A percentile compares a stretch with the other conserved stretches of the same genome.
Conservation (phyloP, 1,140 invertebrate genomes). For the Phthorimaea operculella region DNA sequence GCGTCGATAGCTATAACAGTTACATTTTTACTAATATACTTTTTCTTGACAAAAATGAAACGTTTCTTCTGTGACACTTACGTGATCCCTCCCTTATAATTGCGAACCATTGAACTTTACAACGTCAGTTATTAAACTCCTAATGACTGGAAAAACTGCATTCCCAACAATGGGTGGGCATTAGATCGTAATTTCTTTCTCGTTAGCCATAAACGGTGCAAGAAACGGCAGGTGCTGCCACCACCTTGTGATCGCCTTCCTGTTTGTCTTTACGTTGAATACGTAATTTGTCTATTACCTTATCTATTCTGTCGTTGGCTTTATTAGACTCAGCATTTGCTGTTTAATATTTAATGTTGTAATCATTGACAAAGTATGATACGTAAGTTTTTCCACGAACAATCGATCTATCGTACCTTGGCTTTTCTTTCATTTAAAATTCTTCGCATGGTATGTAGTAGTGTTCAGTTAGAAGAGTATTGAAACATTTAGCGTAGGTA, state of each 20-base stretch:
- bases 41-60: no score
- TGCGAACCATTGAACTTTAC: neutral
- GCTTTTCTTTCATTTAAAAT: no score
- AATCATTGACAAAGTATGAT: no score
- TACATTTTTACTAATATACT: no score
- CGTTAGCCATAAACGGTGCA: conserved; percentile 10
- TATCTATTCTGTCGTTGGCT: neutral
- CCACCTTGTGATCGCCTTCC: conserved; percentile 55
- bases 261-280: conserved; percentile 21
- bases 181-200: conserved; percentile 9
- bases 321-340: neutral
- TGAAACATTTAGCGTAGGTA: no score
- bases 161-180: neutral
- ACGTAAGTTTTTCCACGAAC: no score
- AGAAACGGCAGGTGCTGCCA: conserved; percentile 38
- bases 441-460: no score
- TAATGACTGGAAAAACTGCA: conserved; percentile 2
- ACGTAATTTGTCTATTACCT: conserved; percentile 44
- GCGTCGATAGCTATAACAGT: no score
- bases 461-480: no score
- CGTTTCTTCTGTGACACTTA: no score
- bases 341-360: no score
- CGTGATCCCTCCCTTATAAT: neutral
- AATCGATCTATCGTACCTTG: no score
- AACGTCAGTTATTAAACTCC: neutral